phyloP scores from a whole-genome alignment of 2,797 vertebrate genomes.

The Microhierax caerulescens region DNA sequence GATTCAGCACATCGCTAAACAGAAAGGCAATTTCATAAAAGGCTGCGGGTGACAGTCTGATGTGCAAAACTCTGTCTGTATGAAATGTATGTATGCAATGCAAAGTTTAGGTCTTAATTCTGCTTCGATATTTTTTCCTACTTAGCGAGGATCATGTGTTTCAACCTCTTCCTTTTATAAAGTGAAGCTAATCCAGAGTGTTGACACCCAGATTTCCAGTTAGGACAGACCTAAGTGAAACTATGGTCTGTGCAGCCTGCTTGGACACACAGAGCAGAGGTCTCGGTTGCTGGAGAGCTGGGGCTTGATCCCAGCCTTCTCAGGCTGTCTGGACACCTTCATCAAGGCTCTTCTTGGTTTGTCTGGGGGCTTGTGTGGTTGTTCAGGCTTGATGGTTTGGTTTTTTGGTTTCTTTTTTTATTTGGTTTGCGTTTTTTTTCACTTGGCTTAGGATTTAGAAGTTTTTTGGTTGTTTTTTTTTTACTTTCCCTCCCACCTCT shows the following conservation, averaged over 20 bases:
- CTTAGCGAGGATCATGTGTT: not conserved
- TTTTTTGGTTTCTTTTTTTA: not conserved
- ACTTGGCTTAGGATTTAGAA: too few species aligned
- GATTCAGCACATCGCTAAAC: not conserved
- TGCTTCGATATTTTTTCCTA: not conserved
- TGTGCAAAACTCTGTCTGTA: not conserved
- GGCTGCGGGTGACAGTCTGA: not conserved
- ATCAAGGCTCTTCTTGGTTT: not conserved
- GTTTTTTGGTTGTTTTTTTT: not conserved
- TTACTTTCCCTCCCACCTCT: not conserved
- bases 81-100: not conserved
- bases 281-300: not conserved
- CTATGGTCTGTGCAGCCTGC: not conserved
- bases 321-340: not conserved
- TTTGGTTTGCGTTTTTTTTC: too few species aligned
- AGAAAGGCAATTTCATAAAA: not conserved
- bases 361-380: not conserved
- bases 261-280: not conserved
- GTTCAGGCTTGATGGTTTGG: not conserved
- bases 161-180: not conserved
- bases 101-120: not conserved
- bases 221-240: too few species aligned
- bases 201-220: fast-evolving
- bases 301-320: not conserved
- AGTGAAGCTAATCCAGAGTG: not conserved